These are phyloP conservation scores for Stigmatopora nigra DNA, from an alignment of 2,113 vertebrate species.

Conservation along the genomic window DNA sequence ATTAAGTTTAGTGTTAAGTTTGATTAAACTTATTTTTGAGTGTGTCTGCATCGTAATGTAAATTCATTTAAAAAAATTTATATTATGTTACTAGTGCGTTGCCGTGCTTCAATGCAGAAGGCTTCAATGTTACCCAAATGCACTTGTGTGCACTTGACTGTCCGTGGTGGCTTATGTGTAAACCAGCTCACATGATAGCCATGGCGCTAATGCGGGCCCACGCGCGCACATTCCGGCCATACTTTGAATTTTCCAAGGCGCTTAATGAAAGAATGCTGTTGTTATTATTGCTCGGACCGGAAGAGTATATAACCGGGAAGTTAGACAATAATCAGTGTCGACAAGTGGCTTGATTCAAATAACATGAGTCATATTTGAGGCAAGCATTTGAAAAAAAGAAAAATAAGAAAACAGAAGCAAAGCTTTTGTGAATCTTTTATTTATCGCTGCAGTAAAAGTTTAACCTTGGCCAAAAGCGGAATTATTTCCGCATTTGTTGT, in stretches of 20 bases:
- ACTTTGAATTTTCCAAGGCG: conserved; percentile 42
- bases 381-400: not conserved
- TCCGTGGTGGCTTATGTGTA: conserved; percentile 27
- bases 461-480: not conserved
- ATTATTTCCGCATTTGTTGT: not conserved
- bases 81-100: too few species aligned
- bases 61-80: too few species aligned
- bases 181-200: conserved; percentile 53
- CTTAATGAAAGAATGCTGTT: conserved; percentile 48
- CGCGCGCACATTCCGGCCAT: conserved; percentile 52
- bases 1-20: too few species aligned
- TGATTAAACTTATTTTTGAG: too few species aligned
- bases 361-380: not conserved
- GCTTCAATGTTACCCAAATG: too few species aligned
- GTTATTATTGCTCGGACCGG: conserved; percentile 34
- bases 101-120: too few species aligned
- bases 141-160: not conserved
- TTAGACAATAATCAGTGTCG: conserved; percentile 12
- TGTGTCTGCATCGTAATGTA: too few species aligned
- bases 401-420: not conserved
- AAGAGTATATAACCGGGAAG: conserved; percentile 54
- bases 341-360: conserved; percentile 6
- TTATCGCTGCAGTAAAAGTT: not conserved
- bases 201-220: conserved; percentile 38
- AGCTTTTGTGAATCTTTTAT: not conserved